Base-by-base conservation (phyloP, 2,797 vertebrate genomes). In the Sebastes minor region DNA sequence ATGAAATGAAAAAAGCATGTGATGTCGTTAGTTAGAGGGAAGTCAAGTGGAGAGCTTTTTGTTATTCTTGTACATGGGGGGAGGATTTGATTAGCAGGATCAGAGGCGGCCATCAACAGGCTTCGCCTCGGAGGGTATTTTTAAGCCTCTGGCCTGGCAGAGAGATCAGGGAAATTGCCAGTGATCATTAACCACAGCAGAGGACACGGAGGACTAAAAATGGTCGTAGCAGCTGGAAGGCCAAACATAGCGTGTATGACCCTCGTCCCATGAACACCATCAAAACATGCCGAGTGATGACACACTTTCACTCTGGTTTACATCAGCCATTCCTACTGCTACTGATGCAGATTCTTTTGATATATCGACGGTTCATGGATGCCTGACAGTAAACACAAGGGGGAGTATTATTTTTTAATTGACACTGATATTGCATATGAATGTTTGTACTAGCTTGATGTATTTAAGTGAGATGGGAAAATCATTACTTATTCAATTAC, bases 161-260 rank as follows among this genome's bases (percentile, higher is more conserved):
- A 71, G 60, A 75, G 89, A 89, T 84, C 87, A 81, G 86, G 89
- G 90, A 89, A 92, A 86, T 38, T 78, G 57, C 81, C 82, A 55
- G 84, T 22, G 84, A 89, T 92, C 90, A 90, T 93, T 90, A 92
- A 92, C 87, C 83, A 82, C 88, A 86, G 91, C 86, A 87, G 82
- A 90, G 82, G 76, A 83, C 78, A 73, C 53, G 71, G 60, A 71
- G 78, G 80, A 86, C 88, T 93, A 93, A 94, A 93, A 90, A 86
- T 79, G 88, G 76, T 77, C 27, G 14, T 35, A 73, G 42, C 88
- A 87, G 83, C 91, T 86, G 83, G 82, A 91, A 80, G 88, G 83
- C 80, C 90, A 92, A 90, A 92, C 86, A 88, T 91, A 92, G 86
- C 80, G 27, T 3, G 38, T 69, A 73, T 76, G 76, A 81, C 68